Evolutionary conservation across 2,113 vertebrate species (phyloP).

Genomic region (Alethe castanea): DNA sequence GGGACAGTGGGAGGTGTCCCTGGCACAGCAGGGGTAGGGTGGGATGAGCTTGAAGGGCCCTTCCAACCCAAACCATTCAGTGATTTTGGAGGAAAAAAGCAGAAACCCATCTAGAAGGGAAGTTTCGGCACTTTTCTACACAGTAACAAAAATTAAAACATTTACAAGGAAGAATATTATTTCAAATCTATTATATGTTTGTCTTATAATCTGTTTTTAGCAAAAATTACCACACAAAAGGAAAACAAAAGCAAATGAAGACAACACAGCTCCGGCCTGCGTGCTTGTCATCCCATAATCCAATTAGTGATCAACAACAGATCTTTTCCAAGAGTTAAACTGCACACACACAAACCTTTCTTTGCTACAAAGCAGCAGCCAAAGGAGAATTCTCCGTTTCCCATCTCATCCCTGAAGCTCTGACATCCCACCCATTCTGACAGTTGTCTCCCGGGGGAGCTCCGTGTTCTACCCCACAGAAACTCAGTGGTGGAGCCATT

Average conservation of each 20-base stretch:
- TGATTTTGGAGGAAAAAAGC: background rate
- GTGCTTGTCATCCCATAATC: background rate
- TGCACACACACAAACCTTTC: background rate
- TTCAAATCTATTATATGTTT: background rate
- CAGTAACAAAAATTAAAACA: background rate
- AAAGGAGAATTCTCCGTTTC: background rate
- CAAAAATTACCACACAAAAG: background rate
- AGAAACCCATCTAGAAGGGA: background rate
- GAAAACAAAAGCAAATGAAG: background rate
- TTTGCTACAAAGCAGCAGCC: background rate
- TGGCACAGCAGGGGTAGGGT: background rate
- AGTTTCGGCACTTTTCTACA: background rate
- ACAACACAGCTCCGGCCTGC: background rate
- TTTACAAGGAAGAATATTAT: background rate
- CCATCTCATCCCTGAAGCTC: background rate
- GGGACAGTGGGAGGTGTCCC: background rate
- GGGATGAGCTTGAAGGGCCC: background rate
- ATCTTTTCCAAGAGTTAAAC: background rate
- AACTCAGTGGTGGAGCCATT: background rate
- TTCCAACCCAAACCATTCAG: background rate
- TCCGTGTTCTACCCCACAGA: background rate
- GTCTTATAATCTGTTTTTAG: background rate
- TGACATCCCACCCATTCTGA: fast-evolving
- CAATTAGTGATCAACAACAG: background rate
- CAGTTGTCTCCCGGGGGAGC: background rate